Evolutionary conservation across 2,888 invertebrate species (phyloP).

Genomic region (Dusona sp.): DNA sequence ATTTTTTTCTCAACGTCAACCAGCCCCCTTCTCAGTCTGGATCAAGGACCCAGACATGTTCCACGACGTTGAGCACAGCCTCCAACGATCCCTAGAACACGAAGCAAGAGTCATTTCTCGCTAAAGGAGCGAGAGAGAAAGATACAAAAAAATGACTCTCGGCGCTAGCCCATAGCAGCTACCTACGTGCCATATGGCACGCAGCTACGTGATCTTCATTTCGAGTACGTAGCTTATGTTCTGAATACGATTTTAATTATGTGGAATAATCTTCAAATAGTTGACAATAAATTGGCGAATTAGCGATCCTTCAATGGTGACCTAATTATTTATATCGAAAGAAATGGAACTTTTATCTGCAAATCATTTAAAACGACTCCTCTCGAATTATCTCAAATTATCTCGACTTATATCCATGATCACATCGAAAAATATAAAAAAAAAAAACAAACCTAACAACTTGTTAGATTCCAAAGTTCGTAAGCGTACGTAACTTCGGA

Average conservation of each 20-base stretch:
- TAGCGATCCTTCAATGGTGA: not conserved
- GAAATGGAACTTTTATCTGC: not conserved
- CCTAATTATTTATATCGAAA: not conserved
- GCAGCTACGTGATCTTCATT: not conserved
- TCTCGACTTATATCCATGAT: not conserved
- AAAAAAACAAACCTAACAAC: not conserved
- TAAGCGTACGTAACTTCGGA: not conserved
- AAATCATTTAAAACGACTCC: not conserved
- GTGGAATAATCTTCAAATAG: not conserved
- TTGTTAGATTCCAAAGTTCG: not conserved
- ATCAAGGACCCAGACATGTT: constrained; percentile 49
- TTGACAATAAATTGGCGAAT: not conserved
- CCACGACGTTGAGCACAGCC: constrained; percentile 36
- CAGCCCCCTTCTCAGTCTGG: constrained; percentile 51
- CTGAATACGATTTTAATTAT: not conserved
- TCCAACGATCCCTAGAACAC: constrained; percentile 34
- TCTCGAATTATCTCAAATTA: not conserved
- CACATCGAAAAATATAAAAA: not conserved
- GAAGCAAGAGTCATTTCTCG: constrained; percentile 67
- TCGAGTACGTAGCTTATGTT: not conserved
- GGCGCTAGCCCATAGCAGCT: not conserved
- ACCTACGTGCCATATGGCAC: constrained; percentile 15
- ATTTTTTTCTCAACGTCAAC: constrained; percentile 40
- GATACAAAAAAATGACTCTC: constrained; percentile 66
- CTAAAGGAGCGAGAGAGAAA: constrained; percentile 68